Evolutionary conservation across 2,113 vertebrate species (phyloP).

Genomic region (Larimichthys crocea): DNA sequence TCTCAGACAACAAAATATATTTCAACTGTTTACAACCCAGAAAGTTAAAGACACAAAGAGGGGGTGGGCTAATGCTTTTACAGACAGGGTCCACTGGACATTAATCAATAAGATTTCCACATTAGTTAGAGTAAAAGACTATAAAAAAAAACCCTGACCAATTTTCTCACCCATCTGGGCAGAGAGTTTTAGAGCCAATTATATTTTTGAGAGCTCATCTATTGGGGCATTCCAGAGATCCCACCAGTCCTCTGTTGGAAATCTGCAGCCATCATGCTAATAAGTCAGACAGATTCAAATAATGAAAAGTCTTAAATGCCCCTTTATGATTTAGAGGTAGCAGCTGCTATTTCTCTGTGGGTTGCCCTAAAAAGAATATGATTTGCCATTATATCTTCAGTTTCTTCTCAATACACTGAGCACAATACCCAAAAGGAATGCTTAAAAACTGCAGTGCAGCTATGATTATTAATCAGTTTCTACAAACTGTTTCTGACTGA

Average conservation of each 20-base stretch:
- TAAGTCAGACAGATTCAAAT: conserved; percentile 21
- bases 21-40: conserved; percentile 11
- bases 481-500: not conserved
- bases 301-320: conserved; percentile 23
- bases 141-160: not conserved
- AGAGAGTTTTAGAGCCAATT: conserved; percentile 21
- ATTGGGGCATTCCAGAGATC: conserved; percentile 9
- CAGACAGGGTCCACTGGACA: conserved; percentile 24
- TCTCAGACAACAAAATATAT: not conserved
- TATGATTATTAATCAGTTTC: conserved; percentile 20
- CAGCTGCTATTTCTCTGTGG: not conserved
- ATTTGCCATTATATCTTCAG: conserved; percentile 14
- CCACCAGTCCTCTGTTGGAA: conserved; percentile 1
- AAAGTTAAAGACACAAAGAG: conserved; percentile 9
- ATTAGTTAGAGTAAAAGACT: conserved; percentile 18
- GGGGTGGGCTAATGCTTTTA: not conserved
- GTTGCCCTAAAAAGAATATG: conserved; percentile 11
- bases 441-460: conserved; percentile 4
- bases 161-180: conserved; percentile 1
- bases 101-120: conserved; percentile 30
- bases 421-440: conserved; percentile 5
- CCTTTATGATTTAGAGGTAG: not conserved
- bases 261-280: conserved; percentile 8
- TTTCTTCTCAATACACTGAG: conserved; percentile 13
- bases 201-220: conserved; percentile 36